Percentiles rank a stretch among this genome's conserved stretches.
Evolutionary conservation across 2,113 vertebrate species (phyloP).

Genomic region (Corydoras maculifer): DNA sequence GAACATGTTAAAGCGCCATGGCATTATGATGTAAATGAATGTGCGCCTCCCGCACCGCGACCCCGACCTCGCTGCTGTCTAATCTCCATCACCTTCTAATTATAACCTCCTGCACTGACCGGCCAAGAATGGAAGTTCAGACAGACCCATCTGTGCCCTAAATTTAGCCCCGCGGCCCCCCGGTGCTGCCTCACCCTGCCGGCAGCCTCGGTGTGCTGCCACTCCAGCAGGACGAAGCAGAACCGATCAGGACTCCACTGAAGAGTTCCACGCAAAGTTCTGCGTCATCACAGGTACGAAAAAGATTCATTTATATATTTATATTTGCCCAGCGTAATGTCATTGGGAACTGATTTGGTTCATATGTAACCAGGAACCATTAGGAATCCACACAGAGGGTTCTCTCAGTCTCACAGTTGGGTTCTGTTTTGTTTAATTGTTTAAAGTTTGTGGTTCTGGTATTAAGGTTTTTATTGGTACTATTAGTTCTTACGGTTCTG

Average conservation of each 20-base stretch:
- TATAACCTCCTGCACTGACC: conserved; percentile 66
- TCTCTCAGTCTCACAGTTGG: too few species aligned
- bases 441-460: too few species aligned
- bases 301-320: not conserved
- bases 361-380: too few species aligned
- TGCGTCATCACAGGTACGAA: not conserved
- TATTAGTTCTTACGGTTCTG: too few species aligned
- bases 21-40: not conserved
- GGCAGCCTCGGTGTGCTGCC: conserved; percentile 15
- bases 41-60: not conserved
- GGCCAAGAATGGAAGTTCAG: conserved; percentile 86
- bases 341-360: too few species aligned
- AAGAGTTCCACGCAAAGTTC: not conserved
- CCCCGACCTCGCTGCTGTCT: conserved; percentile 48
- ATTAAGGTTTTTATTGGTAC: too few species aligned
- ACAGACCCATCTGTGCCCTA: conserved; percentile 73
- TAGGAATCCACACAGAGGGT: too few species aligned
- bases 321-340: too few species aligned
- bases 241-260: not conserved
- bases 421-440: too few species aligned
- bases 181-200: conserved; percentile 3
- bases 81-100: conserved; percentile 76
- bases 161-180: conserved; percentile 68
- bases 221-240: not conserved
- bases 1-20: too few species aligned